phyloP scores from a whole-genome alignment of 2,797 vertebrate species.

The Tauraco hartlaubi region DNA sequence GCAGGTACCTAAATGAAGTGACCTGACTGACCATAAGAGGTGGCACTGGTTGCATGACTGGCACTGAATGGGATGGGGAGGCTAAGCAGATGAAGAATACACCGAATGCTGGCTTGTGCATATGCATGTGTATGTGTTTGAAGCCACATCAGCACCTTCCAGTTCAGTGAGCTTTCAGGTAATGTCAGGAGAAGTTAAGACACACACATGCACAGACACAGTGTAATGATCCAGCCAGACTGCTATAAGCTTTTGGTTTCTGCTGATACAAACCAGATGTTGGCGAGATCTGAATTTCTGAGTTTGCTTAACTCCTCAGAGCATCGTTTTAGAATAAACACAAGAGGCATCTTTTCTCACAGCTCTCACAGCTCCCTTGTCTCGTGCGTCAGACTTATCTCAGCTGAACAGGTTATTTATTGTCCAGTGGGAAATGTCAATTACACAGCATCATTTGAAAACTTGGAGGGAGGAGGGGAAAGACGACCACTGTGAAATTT shows the following conservation, averaged over 20 bases:
- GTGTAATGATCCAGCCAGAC: conserved; percentile 2
- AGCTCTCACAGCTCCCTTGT: neutral
- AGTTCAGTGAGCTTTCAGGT: neutral
- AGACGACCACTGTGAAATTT: conserved; percentile 8
- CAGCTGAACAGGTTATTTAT: conserved; percentile 36
- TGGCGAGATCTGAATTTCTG: conserved; percentile 3
- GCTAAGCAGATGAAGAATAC: neutral
- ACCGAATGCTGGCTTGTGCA: neutral
- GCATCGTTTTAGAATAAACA: conserved; percentile 43
- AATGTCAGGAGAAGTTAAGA: conserved; percentile 3
- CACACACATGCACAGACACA: neutral
- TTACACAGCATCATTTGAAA: conserved; percentile 21
- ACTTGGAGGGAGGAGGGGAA: neutral
- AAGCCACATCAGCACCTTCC: neutral
- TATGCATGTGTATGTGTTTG: neutral
- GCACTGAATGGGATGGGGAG: neutral
- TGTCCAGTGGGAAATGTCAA: conserved; percentile 15
- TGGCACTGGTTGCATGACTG: neutral
- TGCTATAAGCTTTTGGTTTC: conserved; percentile 2
- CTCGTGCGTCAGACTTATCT: neutral
- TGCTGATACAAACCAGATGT: conserved; percentile 55
- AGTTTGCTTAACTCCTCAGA: conserved; percentile 52
- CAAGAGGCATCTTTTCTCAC: conserved; percentile 39
- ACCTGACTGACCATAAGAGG: neutral
- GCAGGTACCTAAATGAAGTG: neutral